Evolutionary conservation across 2,888 invertebrate species (phyloP), one percentile per base, ranked within the genome.

Genomic region (Desoria tigrina): DNA sequence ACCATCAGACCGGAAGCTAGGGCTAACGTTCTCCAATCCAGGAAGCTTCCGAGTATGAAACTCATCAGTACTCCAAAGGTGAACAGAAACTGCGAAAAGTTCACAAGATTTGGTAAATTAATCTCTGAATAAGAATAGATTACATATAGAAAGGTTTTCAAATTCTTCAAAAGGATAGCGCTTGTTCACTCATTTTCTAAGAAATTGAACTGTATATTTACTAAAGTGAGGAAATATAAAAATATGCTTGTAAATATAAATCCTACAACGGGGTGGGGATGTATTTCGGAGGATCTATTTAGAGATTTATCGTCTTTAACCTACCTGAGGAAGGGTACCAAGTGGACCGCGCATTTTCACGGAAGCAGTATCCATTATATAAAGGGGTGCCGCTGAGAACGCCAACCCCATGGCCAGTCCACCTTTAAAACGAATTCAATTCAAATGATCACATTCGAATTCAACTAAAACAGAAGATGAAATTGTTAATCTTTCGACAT

Each of bases 361-460:
- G 2, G 71, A 66, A 6, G 73, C 67, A n/a, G 73, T 69, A 4
- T 74, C 74, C 21, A 74, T 66, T 14, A 74, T 69, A 39, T 73
- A 73, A 14, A 73, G 65, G 0, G 74, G 74, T 3, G 68, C 56
- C 6, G 62, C 58, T 0, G 73, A 68, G 2, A 68, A 65, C 6
- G 67, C 60, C 26, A 73, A 45, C 9, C 74, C 74, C 37, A 73
- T 63, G 1, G 71, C 74, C 2, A 73, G 50, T 45, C 74, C 74
- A 28, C 73, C 74, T 74, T 53, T 24, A 42, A 16, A n/a, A n/a
- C n/a, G n/a, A n/a, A n/a, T n/a, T n/a, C n/a, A n/a, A n/a, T n/a
- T n/a, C n/a, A n/a, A 14, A 39, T 26, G 11, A 14, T 57, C 23
- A 16, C 18, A 9, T 32, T 18, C 18, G 16, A 39, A 18, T 11